These are phyloP conservation scores for Drosophila sordidula DNA, from an alignment of 2,888 invertebrate species.

Conservation along the genomic window DNA sequence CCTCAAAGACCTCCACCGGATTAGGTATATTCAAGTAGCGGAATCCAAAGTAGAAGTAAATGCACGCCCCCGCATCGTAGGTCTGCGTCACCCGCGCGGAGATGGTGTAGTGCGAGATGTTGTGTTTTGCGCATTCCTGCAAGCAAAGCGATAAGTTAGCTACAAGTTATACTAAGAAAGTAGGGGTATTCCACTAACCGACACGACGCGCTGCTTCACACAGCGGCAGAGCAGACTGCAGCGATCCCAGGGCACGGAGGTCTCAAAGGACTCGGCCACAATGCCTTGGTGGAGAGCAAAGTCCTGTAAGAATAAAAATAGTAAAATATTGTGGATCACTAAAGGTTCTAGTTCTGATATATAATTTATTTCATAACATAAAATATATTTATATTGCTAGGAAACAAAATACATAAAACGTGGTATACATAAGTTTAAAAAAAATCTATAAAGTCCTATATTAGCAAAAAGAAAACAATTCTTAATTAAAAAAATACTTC, in stretches of 20 bases:
- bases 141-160: neutral
- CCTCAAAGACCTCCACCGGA: conserved; percentile 92
- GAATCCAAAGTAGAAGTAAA: conserved; percentile 97
- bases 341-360: too few relatives aligned
- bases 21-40: conserved; percentile 88
- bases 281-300: conserved; percentile 94
- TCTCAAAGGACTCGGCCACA: conserved; percentile 98
- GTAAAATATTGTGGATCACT: too few relatives aligned
- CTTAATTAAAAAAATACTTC: too few relatives aligned
- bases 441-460: too few relatives aligned
- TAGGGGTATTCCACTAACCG: conserved; percentile 80
- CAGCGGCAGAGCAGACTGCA: conserved; percentile 93
- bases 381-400: too few relatives aligned
- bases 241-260: conserved; percentile 98
- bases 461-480: too few relatives aligned
- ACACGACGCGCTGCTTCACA: conserved; percentile 92
- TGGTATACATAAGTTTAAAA: too few relatives aligned
- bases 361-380: too few relatives aligned
- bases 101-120: conserved; percentile 88
- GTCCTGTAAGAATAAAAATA: conserved; percentile 88
- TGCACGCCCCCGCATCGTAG: conserved; percentile 98
- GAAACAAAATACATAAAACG: too few relatives aligned
- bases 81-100: conserved; percentile 97
- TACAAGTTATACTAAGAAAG: accelerated
- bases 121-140: conserved; percentile 87